Conservation (phyloP, 2,113 vertebrate genomes). For the Psilopsiagon aurifrons region DNA sequence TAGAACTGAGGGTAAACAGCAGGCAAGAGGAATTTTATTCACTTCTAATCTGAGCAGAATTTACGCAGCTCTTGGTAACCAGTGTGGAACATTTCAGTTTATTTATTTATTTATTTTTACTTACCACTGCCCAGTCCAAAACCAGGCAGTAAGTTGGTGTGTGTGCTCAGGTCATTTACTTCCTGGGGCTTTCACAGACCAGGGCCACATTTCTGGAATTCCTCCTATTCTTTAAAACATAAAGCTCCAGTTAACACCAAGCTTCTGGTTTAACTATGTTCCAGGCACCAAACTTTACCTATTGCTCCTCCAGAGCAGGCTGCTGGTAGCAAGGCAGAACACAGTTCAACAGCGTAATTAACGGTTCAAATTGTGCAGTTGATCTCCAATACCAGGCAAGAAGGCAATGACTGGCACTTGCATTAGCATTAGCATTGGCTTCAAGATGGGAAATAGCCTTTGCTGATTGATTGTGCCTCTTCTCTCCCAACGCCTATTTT, state of each 20-base stretch:
- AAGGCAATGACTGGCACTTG: neutral
- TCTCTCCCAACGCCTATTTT: neutral
- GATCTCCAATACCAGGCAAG: neutral
- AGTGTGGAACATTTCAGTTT: neutral
- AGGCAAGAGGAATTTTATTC: conserved; percentile 5
- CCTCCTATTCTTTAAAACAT: conserved; percentile 1
- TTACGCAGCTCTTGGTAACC: neutral
- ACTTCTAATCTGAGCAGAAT: neutral
- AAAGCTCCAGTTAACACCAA: neutral
- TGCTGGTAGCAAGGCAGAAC: neutral
- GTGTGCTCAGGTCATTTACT: neutral
- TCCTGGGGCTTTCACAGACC: neutral
- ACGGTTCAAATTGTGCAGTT: neutral
- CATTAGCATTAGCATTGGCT: neutral
- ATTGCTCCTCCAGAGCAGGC: neutral
- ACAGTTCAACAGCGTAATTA: neutral
- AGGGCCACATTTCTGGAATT: conserved; percentile 41
- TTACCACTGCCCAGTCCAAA: neutral
- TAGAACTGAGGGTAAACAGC: conserved; percentile 2
- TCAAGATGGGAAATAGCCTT: neutral
- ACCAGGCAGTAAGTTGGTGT: neutral
- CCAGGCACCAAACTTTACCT: neutral
- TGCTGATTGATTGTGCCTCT: neutral
- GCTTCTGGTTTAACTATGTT: neutral
- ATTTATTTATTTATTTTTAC: neutral